phyloP scores from a whole-genome alignment of 2,113 vertebrate genomes.

The Cichladusa arquata region DNA sequence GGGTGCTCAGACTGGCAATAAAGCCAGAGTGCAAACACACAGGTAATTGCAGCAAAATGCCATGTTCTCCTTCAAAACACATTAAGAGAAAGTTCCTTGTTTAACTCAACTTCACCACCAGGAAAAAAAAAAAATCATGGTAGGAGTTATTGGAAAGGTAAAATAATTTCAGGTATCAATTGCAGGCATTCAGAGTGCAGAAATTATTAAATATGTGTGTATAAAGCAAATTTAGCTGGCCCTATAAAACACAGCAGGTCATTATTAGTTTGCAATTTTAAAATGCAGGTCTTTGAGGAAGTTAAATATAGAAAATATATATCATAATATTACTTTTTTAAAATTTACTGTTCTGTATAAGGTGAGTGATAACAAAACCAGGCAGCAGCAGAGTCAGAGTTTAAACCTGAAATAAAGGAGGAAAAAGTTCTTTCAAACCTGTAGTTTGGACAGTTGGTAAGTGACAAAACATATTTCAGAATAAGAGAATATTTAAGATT shows the following conservation, averaged over 20 bases:
- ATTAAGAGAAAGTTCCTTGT: not conserved
- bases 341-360: not conserved
- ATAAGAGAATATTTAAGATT: not conserved
- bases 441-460: not conserved
- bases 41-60: not conserved
- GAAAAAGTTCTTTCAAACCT: not conserved
- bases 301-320: not conserved
- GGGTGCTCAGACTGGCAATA: not conserved
- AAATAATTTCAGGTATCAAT: not conserved
- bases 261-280: not conserved
- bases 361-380: not conserved
- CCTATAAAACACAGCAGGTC: not conserved
- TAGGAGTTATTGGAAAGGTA: not conserved
- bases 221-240: not conserved
- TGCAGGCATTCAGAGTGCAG: not conserved
- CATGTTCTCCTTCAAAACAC: not conserved
- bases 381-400: not conserved
- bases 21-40: not conserved
- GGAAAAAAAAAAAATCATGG: not conserved
- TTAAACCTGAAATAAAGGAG: not conserved
- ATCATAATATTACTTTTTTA: not conserved
- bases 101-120: not conserved
- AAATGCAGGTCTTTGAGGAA: not conserved
- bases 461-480: not conserved
- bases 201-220: not conserved